Conservation (phyloP, 2,113 vertebrate species). For the Cyprinodon tularosa region DNA sequence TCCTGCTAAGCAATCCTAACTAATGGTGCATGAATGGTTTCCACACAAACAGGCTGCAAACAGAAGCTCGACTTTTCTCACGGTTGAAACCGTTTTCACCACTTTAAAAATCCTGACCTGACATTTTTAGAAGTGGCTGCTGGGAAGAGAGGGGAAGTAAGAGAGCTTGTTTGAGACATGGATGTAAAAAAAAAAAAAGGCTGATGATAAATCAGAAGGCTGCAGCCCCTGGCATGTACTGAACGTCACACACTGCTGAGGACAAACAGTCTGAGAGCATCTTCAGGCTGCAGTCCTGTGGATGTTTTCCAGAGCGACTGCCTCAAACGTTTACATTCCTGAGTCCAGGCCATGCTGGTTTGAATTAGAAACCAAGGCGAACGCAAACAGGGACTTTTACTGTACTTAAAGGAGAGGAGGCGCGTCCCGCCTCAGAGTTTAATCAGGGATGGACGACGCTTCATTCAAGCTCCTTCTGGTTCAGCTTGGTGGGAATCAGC, state of each 20-base stretch:
- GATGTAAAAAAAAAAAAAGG: neutral
- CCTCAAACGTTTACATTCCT: slow-evolving; percentile 41
- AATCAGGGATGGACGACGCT: slow-evolving; percentile 13
- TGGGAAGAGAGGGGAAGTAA: neutral
- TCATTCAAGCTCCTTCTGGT: neutral
- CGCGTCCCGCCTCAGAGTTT: slow-evolving; percentile 15
- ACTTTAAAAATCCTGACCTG: neutral
- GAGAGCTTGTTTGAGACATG: neutral
- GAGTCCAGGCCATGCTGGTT: neutral
- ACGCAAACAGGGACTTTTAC: neutral
- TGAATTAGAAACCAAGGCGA: slow-evolving; percentile 26
- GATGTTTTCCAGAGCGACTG: neutral
- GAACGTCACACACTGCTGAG: neutral
- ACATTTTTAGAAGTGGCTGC: neutral
- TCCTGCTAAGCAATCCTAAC: too few species aligned
- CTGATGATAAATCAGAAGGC: neutral
- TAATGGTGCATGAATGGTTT: neutral
- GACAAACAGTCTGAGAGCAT: slow-evolving; percentile 19
- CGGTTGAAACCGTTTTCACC: neutral
- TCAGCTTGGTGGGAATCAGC: neutral
- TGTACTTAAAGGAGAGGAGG: slow-evolving; percentile 30
- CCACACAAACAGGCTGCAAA: neutral
- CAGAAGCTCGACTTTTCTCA: neutral
- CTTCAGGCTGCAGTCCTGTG: neutral
- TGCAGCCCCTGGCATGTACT: neutral